A percentile compares a stretch with the other conserved stretches of the same genome.
phyloP scores from a whole-genome alignment of 2,113 vertebrate species.

The Corvus hawaiiensis region DNA sequence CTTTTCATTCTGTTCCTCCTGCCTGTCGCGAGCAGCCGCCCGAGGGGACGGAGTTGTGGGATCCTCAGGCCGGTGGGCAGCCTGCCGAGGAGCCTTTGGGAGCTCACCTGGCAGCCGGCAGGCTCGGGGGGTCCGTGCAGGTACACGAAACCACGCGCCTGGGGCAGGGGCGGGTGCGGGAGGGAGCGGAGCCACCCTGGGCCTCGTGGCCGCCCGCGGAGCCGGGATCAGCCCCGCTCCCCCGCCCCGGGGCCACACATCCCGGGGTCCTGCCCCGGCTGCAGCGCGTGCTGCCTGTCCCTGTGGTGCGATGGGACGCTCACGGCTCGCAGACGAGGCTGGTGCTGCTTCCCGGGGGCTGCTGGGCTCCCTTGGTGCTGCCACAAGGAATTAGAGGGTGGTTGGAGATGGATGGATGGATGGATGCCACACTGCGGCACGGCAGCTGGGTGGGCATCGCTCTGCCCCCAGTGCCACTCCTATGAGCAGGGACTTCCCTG shows the following conservation, averaged over 20 bases:
- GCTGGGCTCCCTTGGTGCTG: background rate
- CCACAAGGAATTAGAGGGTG: accelerated
- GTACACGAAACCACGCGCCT: slow-evolving; percentile 67
- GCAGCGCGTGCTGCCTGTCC: background rate
- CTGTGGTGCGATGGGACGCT: accelerated
- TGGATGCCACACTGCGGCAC: background rate
- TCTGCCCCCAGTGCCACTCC: accelerated
- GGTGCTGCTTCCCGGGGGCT: background rate
- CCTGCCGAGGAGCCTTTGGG: slow-evolving; percentile 87
- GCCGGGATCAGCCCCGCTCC: background rate
- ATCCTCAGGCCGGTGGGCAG: slow-evolving; percentile 82
- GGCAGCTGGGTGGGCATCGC: background rate
- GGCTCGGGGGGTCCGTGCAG: slow-evolving; percentile 90
- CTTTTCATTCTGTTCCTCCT: slow-evolving; percentile 60
- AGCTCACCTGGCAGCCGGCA: slow-evolving; percentile 85
- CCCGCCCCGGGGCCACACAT: accelerated
- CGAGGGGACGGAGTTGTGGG: slow-evolving; percentile 84
- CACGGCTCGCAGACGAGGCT: accelerated
- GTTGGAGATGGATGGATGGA: background rate
- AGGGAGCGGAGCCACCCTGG: background rate
- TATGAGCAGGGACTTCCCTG: background rate
- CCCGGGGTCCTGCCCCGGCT: background rate
- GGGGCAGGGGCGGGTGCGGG: background rate
- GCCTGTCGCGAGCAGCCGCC: slow-evolving; percentile 73
- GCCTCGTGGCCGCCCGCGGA: background rate